Evolutionary conservation across 2,888 invertebrate genomes (phyloP).

Genomic region (Carpatolechia fugitivella): DNA sequence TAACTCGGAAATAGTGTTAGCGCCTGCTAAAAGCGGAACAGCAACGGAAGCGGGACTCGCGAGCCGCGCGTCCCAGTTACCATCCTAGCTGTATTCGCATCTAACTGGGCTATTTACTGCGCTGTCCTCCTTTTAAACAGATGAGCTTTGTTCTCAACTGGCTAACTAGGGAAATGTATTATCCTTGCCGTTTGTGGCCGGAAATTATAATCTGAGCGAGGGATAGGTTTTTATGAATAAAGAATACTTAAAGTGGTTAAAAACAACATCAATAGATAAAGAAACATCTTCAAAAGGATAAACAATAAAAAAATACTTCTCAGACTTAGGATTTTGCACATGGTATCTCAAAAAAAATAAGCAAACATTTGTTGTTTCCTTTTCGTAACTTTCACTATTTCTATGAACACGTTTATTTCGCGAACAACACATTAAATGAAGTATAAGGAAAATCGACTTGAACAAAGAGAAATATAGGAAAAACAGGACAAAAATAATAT

Average conservation of each 20-base stretch:
- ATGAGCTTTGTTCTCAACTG: not conserved
- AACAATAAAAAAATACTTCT: too few species aligned
- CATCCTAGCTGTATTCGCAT: slow-evolving; percentile 11
- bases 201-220: not conserved
- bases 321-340: too few species aligned
- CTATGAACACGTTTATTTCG: too few species aligned
- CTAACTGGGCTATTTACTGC: slow-evolving; percentile 5
- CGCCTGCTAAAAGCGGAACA: slow-evolving; percentile 2
- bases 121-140: not conserved
- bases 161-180: not conserved
- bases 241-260: too few species aligned
- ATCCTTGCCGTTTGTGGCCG: not conserved
- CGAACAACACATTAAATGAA: not conserved
- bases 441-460: not conserved
- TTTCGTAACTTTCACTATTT: too few species aligned
- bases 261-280: too few species aligned
- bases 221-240: too few species aligned
- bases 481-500: slow-evolving; percentile 9
- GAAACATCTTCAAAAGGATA: too few species aligned
- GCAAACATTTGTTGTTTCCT: too few species aligned
- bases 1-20: not conserved
- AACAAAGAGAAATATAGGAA: not conserved
- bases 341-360: too few species aligned
- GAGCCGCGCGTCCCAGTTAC: slow-evolving; percentile 27
- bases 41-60: slow-evolving; percentile 35